These are phyloP conservation scores for Darevskia mixta DNA, from an alignment of 2,797 vertebrate species.

Conservation along the genomic window DNA sequence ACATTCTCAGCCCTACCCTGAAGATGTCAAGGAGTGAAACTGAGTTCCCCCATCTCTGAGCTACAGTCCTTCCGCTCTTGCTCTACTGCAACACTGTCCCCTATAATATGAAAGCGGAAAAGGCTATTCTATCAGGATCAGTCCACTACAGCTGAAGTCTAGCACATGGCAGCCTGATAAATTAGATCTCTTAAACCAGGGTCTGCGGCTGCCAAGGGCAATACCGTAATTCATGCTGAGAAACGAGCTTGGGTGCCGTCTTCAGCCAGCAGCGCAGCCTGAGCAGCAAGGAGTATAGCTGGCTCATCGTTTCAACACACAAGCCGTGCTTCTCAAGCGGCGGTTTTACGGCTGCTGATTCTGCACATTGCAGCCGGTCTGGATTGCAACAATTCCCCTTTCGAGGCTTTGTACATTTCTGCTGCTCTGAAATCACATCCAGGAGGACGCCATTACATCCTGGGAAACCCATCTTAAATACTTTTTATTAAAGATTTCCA, in stretches of 20 bases:
- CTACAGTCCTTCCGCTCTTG: too few relatives aligned
- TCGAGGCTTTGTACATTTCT: not conserved
- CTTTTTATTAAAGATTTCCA: too few relatives aligned
- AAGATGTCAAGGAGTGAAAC: too few relatives aligned
- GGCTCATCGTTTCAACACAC: not conserved
- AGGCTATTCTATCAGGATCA: not conserved
- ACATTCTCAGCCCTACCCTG: too few relatives aligned
- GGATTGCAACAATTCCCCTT: not conserved
- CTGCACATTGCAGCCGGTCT: accelerated
- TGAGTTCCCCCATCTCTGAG: too few relatives aligned
- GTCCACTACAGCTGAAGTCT: not conserved
- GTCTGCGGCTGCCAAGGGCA: not conserved
- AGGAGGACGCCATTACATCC: too few relatives aligned
- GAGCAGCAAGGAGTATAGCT: accelerated
- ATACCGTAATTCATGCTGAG: not conserved
- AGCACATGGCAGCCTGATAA: accelerated
- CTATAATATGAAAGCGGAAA: not conserved
- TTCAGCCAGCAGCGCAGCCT: accelerated
- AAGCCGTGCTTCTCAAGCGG: not conserved
- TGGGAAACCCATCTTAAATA: too few relatives aligned
- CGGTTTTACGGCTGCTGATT: not conserved
- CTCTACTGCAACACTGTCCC: not conserved
- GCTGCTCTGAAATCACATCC: not conserved
- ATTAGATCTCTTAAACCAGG: accelerated
- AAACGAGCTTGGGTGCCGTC: not conserved